These are phyloP conservation scores for Leptestheria dahalacensis DNA, from an alignment of 1,140 invertebrate species.

Conservation along the genomic window DNA sequence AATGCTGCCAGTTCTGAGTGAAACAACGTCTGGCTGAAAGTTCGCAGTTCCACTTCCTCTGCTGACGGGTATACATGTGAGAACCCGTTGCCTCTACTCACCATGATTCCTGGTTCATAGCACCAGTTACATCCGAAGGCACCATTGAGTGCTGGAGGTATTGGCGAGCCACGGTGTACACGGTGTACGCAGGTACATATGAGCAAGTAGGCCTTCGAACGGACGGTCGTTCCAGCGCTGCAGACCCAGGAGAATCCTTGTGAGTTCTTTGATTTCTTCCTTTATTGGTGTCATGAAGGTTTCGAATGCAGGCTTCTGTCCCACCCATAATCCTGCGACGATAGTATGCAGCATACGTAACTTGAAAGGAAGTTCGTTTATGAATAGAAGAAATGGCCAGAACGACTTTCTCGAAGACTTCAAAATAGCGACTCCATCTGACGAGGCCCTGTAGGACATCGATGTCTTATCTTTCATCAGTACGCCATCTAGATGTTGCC, in stretches of 20 bases:
- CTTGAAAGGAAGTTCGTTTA: too few relatives aligned
- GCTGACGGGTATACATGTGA: not conserved
- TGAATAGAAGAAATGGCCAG: too few relatives aligned
- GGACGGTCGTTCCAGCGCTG: not conserved
- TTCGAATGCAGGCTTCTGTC: too few relatives aligned
- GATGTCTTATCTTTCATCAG: too few relatives aligned
- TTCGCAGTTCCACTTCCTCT: not conserved
- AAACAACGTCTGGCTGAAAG: not conserved
- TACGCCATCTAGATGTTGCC: too few relatives aligned
- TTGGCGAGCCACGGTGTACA: not conserved
- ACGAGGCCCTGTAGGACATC: too few relatives aligned
- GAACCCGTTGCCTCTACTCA: not conserved
- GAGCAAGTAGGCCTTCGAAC: not conserved
- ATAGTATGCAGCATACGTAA: too few relatives aligned
- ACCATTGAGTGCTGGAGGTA: not conserved
- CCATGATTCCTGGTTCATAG: not conserved
- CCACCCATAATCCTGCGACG: too few relatives aligned
- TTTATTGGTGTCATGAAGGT: too few relatives aligned
- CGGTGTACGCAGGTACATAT: not conserved
- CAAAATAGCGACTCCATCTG: too few relatives aligned
- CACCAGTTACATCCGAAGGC: not conserved
- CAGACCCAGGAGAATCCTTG: not conserved
- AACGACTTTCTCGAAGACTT: too few relatives aligned
- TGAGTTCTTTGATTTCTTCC: too few relatives aligned
- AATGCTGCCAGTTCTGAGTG: not conserved